phyloP scores from a whole-genome alignment of 1,140 invertebrate species.

The Lasioglossum baleicum region DNA sequence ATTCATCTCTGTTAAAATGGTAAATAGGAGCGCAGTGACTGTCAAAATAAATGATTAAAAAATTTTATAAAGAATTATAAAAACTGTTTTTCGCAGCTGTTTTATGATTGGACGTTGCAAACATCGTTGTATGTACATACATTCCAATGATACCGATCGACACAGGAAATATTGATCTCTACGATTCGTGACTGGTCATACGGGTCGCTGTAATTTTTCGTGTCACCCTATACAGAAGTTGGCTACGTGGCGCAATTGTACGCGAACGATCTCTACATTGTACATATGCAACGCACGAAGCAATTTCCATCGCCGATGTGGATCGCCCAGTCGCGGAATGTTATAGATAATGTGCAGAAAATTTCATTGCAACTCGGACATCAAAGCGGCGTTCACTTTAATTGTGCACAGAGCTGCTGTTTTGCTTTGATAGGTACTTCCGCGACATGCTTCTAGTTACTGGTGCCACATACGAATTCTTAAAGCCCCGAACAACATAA shows the following conservation, averaged over 20 bases:
- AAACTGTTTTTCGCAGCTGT: no score
- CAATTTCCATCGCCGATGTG: constrained; percentile 7
- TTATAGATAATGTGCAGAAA: neutral
- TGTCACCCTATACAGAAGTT: neutral
- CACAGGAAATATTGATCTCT: no score
- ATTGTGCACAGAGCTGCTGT: neutral
- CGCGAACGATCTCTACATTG: neutral
- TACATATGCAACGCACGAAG: neutral
- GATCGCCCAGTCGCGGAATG: neutral
- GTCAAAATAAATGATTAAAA: no score
- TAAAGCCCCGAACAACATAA: neutral
- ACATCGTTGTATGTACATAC: no score
- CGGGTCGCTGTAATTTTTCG: neutral
- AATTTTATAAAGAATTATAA: no score
- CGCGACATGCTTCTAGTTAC: neutral
- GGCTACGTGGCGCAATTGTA: constrained; percentile 7
- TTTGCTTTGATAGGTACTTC: neutral
- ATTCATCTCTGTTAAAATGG: no score
- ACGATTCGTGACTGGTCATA: neutral
- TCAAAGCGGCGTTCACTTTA: neutral
- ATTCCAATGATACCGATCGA: no score
- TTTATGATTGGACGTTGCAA: no score
- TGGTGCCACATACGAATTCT: neutral
- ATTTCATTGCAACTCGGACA: neutral
- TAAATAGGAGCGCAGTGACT: no score